Conservation (phyloP, 92 coral and sea anemone species). For the Palythoa heliodiscus region DNA sequence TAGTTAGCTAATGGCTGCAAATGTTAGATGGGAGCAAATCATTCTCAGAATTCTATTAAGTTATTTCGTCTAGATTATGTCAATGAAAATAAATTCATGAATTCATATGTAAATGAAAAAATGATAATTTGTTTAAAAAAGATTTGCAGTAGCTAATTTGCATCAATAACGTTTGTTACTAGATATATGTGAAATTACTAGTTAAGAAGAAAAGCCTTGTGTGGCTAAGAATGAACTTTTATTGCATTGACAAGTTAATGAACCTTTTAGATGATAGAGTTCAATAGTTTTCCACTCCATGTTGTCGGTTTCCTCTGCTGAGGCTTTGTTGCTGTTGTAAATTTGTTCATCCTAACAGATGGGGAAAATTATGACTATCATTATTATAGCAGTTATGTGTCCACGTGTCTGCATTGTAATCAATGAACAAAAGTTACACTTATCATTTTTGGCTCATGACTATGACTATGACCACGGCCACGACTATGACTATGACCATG, state of each 20-base stretch:
- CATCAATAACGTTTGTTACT: neutral
- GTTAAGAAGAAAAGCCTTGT: neutral
- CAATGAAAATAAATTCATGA: too few species aligned
- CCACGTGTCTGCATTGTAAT: neutral
- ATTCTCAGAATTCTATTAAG: too few species aligned
- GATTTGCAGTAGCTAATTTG: neutral
- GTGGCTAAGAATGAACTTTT: neutral
- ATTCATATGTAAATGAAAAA: too few species aligned
- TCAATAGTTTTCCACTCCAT: constrained; percentile 14
- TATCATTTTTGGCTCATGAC: neutral
- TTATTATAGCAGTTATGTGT: neutral
- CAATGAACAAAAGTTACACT: too few species aligned
- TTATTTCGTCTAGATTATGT: too few species aligned
- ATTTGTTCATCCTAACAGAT: constrained; percentile 15
- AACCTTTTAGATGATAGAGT: constrained; percentile 35
- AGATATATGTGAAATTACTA: neutral
- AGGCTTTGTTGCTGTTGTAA: constrained; percentile 15
- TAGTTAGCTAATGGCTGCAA: neutral
- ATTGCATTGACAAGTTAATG: neutral
- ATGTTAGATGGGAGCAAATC: too few species aligned
- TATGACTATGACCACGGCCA: neutral
- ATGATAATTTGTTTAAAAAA: too few species aligned
- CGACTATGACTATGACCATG: too few species aligned
- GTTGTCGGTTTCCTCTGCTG: neutral
- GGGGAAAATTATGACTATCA: too few species aligned